phyloP scores from a whole-genome alignment of 1,140 invertebrate species.

The Kradibia gibbosae region DNA sequence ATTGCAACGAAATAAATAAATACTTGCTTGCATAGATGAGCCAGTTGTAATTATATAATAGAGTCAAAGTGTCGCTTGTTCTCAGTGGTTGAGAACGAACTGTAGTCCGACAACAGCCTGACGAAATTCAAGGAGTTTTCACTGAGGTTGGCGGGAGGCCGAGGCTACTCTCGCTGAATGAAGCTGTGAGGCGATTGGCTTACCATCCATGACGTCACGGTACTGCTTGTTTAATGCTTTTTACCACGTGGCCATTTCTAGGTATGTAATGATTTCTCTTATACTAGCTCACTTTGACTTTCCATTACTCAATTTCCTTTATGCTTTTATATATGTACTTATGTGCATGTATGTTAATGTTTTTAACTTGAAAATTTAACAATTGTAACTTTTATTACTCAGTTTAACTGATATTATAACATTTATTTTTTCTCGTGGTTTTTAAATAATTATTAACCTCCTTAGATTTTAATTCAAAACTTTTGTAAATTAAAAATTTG shows the following conservation, averaged over 20 bases:
- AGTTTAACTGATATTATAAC: too few species aligned
- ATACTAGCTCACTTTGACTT: constrained; percentile 39
- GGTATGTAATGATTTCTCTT: constrained; percentile 29
- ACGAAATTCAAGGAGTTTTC: constrained; percentile 57
- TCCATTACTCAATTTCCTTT: neutral
- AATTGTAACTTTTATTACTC: too few species aligned
- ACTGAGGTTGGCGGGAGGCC: constrained; percentile 43
- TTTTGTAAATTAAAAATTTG: too few species aligned
- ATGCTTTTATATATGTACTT: neutral
- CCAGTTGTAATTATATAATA: constrained; percentile 49
- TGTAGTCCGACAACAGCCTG: constrained; percentile 64
- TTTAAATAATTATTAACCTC: too few species aligned
- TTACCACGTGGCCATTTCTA: constrained; percentile 65
- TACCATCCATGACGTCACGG: constrained; percentile 66
- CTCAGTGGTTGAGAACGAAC: constrained; percentile 70
- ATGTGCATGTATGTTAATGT: neutral
- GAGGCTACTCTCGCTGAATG: constrained; percentile 62
- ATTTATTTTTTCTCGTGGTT: too few species aligned
- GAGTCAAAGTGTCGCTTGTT: constrained; percentile 49
- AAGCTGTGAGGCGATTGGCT: constrained; percentile 66
- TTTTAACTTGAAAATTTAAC: too few species aligned
- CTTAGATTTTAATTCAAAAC: too few species aligned
- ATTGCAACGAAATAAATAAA: too few species aligned
- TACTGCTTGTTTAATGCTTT: constrained; percentile 71
- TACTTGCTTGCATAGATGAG: too few species aligned